These are phyloP conservation scores for Taxidea taxus DNA, from an alignment of 2,113 vertebrate species.

Conservation along the genomic window DNA sequence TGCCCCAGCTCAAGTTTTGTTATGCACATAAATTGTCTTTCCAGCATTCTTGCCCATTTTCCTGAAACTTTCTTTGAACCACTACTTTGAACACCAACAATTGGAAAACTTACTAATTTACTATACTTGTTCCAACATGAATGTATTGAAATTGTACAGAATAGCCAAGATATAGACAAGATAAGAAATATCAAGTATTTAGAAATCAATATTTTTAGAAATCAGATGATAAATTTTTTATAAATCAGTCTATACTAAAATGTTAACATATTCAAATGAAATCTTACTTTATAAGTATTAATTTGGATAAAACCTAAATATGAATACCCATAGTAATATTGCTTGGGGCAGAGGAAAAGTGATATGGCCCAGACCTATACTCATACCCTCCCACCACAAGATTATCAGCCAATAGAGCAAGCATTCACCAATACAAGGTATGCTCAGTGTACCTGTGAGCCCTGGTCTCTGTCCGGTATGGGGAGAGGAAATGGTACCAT, in stretches of 20 bases:
- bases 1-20: background rate
- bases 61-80: background rate
- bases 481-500: background rate
- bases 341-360: background rate
- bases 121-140: background rate
- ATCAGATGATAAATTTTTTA: background rate
- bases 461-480: too few relatives aligned
- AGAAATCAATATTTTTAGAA: background rate
- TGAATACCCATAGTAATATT: background rate
- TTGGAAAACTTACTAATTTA: background rate
- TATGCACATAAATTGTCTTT: background rate
- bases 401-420: background rate
- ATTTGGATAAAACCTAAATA: background rate
- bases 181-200: background rate
- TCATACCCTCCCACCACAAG: background rate
- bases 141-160: background rate
- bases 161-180: background rate
- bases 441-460: too few relatives aligned
- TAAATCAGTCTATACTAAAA: background rate
- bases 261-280: background rate
- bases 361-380: background rate
- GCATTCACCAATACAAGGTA: background rate
- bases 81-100: background rate
- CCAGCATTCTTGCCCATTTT: background rate
- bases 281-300: background rate